phyloP scores from a whole-genome alignment of 1,140 invertebrate species.

The Sycophaga agraensis region DNA sequence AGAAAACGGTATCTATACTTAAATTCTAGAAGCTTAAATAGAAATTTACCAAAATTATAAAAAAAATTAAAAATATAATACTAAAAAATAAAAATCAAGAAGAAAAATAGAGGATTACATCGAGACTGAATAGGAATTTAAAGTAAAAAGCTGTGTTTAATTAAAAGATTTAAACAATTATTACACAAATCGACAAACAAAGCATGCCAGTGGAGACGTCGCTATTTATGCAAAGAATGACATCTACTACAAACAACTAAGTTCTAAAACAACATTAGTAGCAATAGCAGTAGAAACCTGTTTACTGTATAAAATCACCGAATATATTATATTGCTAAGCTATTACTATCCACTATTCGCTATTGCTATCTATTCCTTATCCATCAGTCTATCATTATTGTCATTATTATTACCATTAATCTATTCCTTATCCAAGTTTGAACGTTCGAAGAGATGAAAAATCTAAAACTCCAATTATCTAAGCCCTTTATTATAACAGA shows the following conservation, averaged over 20 bases:
- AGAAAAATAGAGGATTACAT: not conserved
- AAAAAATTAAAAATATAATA: too few relatives aligned
- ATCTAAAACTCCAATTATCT: not conserved
- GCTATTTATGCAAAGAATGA: not conserved
- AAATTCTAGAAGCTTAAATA: too few relatives aligned
- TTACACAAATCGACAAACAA: not conserved
- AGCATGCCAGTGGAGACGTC: not conserved
- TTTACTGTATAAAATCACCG: not conserved
- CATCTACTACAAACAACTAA: not conserved
- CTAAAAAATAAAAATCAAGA: too few relatives aligned
- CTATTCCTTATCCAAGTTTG: not conserved
- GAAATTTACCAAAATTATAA: too few relatives aligned
- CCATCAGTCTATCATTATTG: too few relatives aligned
- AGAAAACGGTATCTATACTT: too few relatives aligned
- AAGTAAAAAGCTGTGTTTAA: too few relatives aligned
- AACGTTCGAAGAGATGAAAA: not conserved
- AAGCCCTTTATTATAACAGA: not conserved
- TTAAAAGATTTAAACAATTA: not conserved
- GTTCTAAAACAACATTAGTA: not conserved
- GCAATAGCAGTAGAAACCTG: not conserved
- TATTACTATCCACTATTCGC: too few relatives aligned
- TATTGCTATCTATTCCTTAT: too few relatives aligned
- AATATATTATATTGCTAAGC: not conserved
- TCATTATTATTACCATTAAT: too few relatives aligned
- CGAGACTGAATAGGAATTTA: too few relatives aligned